Evolutionary conservation across 2,888 invertebrate genomes (phyloP), one percentile per base, ranked within the genome.

Genomic region (Physocephala rufipes): DNA sequence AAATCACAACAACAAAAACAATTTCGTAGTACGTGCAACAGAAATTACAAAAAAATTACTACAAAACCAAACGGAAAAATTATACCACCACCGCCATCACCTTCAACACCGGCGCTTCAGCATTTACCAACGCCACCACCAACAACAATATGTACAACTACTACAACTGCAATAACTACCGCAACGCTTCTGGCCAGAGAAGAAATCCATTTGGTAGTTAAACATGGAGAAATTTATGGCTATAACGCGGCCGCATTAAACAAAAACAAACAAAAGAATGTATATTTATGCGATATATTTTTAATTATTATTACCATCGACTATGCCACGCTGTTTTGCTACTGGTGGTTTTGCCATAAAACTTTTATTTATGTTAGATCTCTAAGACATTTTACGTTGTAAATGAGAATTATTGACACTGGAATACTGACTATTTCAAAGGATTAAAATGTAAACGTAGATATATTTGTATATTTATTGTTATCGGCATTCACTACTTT

Each of bases 371-470:
- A 28, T 24, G 63, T 21, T 26, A 16, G 16, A 5, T 15, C 15
- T 13, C 24, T 16, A 28, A 58, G 21, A 55, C 26, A 12, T 5
- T 5, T 1, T 55, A 55, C 15, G 24, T 47, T 47, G 47, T 24
- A 26, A 45, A 45, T 63, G 47, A 21, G 21, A 45, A 63, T 16
- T 26, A 26, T 47, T 47, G 26, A 63, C 21, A 21, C 63, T 47
- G 63, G 63, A 63, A 63, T 63, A 26, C 63, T 63, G 47, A n/a
- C 16, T 47, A 47, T 63, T 47, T 47, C 47, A 47, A 63, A 28
- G 7, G 26, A 45, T 26, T 47, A 21, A 59, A 59, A 47, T 63
- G 45, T 63, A 47, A 63, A 63, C 63, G 47, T 24, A 63, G 63
- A 47, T 21, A 45, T 13, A 62, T 21, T 19, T 24, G 13, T 13